A percentile compares a stretch with the other conserved stretches of the same genome.
These are phyloP conservation scores for Monomorium pharaonis DNA, from an alignment of 1,140 invertebrate species.

Conservation along the genomic window DNA sequence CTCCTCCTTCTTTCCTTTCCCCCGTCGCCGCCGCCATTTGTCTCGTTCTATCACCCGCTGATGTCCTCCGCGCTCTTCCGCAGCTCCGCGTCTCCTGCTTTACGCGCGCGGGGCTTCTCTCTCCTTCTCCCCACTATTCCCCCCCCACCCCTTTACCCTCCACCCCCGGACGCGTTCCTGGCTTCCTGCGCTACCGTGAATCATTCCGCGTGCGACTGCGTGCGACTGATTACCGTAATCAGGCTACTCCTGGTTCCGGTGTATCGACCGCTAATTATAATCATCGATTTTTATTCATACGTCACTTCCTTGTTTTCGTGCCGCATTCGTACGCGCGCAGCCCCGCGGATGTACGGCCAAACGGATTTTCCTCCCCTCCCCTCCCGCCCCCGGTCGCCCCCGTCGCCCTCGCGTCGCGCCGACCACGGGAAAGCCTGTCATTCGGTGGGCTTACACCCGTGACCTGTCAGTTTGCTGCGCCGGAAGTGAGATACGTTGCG, in stretches of 20 bases:
- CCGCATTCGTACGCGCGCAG: not conserved
- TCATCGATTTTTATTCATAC: slow-evolving; percentile 69
- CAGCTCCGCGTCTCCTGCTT: slow-evolving; percentile 10
- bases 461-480: slow-evolving; percentile 26
- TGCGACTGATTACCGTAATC: slow-evolving; percentile 75
- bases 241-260: slow-evolving; percentile 73
- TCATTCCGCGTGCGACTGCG: slow-evolving; percentile 74
- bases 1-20: too few species aligned
- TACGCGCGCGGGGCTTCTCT: slow-evolving; percentile 2
- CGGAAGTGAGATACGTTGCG: slow-evolving; percentile 41
- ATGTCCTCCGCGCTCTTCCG: slow-evolving; percentile 26
- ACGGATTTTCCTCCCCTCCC: too few species aligned
- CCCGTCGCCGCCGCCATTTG: not conserved
- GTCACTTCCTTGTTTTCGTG: slow-evolving; percentile 69
- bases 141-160: too few species aligned
- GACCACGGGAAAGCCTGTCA: slow-evolving; percentile 51
- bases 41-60: not conserved
- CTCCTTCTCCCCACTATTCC: too few species aligned
- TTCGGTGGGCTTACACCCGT: slow-evolving; percentile 43
- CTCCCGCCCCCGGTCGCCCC: not conserved
- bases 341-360: slow-evolving; percentile 60
- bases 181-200: slow-evolving; percentile 69
- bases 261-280: slow-evolving; percentile 75
- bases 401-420: not conserved
- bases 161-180: not conserved